These are phyloP conservation scores for Poliocrania exsul DNA, from an alignment of 2,797 vertebrate species.

Conservation along the genomic window DNA sequence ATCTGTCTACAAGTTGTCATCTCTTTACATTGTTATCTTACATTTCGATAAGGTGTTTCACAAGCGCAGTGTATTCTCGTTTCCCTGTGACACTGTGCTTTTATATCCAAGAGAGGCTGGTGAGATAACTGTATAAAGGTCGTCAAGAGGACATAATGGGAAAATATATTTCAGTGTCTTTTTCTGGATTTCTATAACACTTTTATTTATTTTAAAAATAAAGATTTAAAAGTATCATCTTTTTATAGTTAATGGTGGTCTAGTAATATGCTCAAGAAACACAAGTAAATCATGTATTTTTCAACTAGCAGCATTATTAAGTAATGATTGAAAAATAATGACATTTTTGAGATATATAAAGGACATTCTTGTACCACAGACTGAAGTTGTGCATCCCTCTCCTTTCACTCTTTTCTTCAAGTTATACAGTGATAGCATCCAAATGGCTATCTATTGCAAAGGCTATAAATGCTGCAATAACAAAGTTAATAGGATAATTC, in stretches of 20 bases:
- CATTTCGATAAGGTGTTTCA: conserved; percentile 37
- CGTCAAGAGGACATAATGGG: background rate
- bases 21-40: conserved; percentile 36
- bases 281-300: background rate
- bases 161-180: background rate
- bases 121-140: conserved; percentile 22
- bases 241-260: background rate
- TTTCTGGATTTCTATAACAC: conserved; percentile 1
- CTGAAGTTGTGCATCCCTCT: background rate
- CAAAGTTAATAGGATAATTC: conserved; percentile 66
- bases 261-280: background rate
- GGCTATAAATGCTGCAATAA: conserved; percentile 60
- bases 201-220: background rate
- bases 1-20: conserved; percentile 46
- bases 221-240: background rate
- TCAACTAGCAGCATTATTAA: background rate
- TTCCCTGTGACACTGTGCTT: conserved; percentile 18
- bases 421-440: background rate
- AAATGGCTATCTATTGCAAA: background rate
- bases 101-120: conserved; percentile 8
- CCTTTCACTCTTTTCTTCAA: background rate
- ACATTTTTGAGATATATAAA: conserved; percentile 1
- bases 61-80: background rate
- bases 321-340: conserved; percentile 11
- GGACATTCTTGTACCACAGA: background rate